Percentiles rank a stretch among this genome's conserved stretches.
Conservation (phyloP, 2,888 invertebrate genomes). For the Dugesia japonica region DNA sequence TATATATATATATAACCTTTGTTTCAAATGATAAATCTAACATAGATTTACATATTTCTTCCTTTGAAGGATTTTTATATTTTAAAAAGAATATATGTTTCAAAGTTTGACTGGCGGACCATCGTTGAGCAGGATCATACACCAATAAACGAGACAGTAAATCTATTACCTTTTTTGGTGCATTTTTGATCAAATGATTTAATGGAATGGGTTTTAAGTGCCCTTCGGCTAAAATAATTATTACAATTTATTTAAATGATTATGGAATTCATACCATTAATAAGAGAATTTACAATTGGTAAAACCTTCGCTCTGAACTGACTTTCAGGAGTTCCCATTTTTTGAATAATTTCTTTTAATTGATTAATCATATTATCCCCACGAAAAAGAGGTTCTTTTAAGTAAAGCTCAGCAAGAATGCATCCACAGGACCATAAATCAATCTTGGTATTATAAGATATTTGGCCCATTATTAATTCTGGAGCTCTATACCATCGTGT, state of each 20-base stretch:
- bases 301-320: background rate
- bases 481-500: constrained; percentile 23
- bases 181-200: background rate
- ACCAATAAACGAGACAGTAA: background rate
- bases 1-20: too few species aligned
- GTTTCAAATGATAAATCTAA: constrained; percentile 16
- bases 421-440: constrained; percentile 21
- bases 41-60: background rate
- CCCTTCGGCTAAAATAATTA: background rate
- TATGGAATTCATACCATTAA: background rate
- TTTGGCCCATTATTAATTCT: constrained; percentile 21
- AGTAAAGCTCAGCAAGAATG: constrained; percentile 22
- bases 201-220: background rate
- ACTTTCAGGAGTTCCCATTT: background rate
- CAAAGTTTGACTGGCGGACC: background rate
- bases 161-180: background rate
- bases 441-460: background rate
- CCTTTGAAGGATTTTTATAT: constrained; percentile 7
- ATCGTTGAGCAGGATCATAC: constrained; percentile 8
- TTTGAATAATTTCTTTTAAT: background rate
- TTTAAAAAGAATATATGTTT: constrained; percentile 17
- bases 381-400: constrained; percentile 7
- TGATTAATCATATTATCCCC: constrained; percentile 17
- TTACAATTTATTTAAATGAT: background rate
- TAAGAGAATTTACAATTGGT: constrained; percentile 17